These are phyloP conservation scores for Elegia similella DNA, from an alignment of 2,888 invertebrate genomes.

Conservation along the genomic window DNA sequence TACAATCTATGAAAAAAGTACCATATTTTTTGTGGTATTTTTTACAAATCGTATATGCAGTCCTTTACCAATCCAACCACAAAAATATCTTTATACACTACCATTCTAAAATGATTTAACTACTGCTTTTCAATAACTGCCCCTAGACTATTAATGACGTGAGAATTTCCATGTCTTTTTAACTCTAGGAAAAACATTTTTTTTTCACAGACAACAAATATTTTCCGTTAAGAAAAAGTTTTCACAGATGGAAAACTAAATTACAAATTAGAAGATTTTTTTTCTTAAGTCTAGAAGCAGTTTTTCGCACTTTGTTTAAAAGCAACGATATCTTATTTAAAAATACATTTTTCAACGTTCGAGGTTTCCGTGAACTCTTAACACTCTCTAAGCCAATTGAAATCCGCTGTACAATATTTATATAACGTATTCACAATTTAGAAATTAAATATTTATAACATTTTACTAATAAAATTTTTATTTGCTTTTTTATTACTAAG, in stretches of 20 bases:
- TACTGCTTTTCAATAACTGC: background rate
- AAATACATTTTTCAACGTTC: background rate
- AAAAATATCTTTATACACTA: slow-evolving; percentile 1
- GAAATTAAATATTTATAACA: background rate
- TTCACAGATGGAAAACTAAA: background rate
- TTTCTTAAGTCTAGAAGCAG: background rate
- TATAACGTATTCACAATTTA: slow-evolving; percentile 8
- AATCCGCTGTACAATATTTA: slow-evolving; percentile 15
- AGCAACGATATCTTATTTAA: background rate
- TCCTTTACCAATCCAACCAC: background rate
- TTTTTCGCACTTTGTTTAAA: background rate
- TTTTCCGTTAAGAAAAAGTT: background rate
- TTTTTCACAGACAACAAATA: background rate
- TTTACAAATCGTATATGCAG: background rate
- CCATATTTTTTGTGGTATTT: slow-evolving; percentile 1
- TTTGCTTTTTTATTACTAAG: background rate
- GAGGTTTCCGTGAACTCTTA: background rate
- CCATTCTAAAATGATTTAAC: background rate
- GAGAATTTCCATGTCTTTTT: background rate
- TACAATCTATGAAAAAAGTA: background rate
- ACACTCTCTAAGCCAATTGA: background rate
- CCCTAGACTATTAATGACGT: background rate
- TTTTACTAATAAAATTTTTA: slow-evolving; percentile 11
- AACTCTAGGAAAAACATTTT: background rate
- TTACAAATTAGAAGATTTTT: background rate